These are phyloP conservation scores for Lepidurus apus DNA, from an alignment of 1,140 invertebrate species.

Conservation along the genomic window DNA sequence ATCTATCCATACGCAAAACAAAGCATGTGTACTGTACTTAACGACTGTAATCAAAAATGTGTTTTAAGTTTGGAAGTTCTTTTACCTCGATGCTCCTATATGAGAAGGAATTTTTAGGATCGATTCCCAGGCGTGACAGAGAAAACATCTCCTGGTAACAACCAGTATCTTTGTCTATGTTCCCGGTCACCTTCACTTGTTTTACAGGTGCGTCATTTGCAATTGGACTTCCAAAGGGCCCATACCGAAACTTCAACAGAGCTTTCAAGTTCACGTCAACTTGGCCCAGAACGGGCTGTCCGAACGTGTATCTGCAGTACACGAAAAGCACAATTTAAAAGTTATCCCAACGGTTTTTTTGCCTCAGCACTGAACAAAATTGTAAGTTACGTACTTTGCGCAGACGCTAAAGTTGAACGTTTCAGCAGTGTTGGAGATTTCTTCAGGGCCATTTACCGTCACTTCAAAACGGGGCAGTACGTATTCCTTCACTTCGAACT, in stretches of 20 bases:
- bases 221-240: neutral
- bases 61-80: no score
- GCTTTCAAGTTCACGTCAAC: slow-evolving; percentile 25
- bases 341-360: no score
- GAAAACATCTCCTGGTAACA: neutral
- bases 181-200: neutral
- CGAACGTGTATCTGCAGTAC: slow-evolving; percentile 37
- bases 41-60: no score
- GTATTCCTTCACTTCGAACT: slow-evolving; percentile 57
- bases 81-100: neutral
- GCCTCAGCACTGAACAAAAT: no score
- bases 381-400: neutral
- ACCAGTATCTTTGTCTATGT: neutral
- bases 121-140: neutral
- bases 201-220: neutral
- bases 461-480: slow-evolving; percentile 62
- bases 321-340: neutral
- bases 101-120: neutral
- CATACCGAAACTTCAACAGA: slow-evolving; percentile 1
- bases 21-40: no score
- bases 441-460: slow-evolving; percentile 54
- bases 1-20: neutral
- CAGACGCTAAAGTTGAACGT: neutral
- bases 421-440: slow-evolving; percentile 49
- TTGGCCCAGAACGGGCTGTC: slow-evolving; percentile 39